Conservation (phyloP, 2,113 vertebrate species). For the Sander lucioperca region DNA sequence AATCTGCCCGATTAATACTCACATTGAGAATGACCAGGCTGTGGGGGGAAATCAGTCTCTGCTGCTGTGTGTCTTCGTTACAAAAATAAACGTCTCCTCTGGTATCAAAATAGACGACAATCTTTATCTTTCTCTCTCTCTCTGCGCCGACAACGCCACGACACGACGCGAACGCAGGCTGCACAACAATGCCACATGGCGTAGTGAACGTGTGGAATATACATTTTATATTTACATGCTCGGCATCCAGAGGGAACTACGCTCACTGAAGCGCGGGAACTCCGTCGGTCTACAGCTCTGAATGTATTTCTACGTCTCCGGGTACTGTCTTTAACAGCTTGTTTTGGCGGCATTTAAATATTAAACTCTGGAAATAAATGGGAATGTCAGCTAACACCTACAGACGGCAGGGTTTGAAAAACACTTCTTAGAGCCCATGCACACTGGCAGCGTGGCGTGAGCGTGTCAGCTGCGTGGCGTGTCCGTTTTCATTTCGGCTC, state of each 20-base stretch:
- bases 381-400: not conserved
- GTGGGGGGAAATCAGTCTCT: constrained; percentile 33
- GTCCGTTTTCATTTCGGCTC: too few relatives aligned
- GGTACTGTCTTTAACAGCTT: constrained; percentile 7
- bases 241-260: not conserved
- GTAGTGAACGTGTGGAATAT: constrained; percentile 11
- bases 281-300: too few relatives aligned
- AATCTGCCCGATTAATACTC: constrained; percentile 14
- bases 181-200: not conserved
- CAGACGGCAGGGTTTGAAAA: not conserved
- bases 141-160: not conserved
- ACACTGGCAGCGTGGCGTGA: too few relatives aligned
- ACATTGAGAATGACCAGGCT: constrained; percentile 18
- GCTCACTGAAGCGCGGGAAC: not conserved
- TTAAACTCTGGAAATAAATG: not conserved
- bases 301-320: not conserved
- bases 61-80: constrained; percentile 56
- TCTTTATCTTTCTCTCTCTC: constrained; percentile 44
- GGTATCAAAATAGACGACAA: constrained; percentile 81
- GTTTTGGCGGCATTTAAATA: not conserved
- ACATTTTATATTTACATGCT: constrained; percentile 48
- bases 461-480: too few relatives aligned
- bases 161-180: not conserved
- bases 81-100: constrained; percentile 82
- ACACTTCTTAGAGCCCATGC: too few relatives aligned